These are phyloP conservation scores for Arctia plantaginis DNA, from an alignment of 2,888 invertebrate species.

Conservation along the genomic window DNA sequence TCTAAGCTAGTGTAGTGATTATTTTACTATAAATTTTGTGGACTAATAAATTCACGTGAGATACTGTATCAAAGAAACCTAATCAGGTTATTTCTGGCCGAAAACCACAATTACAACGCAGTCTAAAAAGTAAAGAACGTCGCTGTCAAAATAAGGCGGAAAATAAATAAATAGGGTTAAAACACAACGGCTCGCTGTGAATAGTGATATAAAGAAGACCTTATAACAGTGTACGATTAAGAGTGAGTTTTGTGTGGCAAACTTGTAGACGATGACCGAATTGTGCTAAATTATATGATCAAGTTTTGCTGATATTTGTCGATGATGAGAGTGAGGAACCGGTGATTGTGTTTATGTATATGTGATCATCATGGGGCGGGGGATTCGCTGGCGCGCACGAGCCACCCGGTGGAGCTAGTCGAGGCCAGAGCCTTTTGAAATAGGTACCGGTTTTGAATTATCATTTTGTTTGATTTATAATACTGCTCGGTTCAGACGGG, in stretches of 20 bases:
- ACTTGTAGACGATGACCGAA: constrained; percentile 60
- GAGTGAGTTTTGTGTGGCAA: constrained; percentile 66
- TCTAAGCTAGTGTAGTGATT: constrained; percentile 60
- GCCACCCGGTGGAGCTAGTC: constrained; percentile 77
- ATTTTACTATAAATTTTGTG: constrained; percentile 61
- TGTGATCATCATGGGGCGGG: constrained; percentile 76
- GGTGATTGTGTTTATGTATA: constrained; percentile 54
- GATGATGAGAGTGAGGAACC: constrained; percentile 63
- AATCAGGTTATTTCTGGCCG: constrained; percentile 47
- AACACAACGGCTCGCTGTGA: constrained; percentile 67
- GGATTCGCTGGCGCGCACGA: constrained; percentile 71
- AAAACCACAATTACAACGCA: constrained; percentile 48
- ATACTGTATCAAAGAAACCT: constrained; percentile 36
- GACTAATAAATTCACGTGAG: constrained; percentile 45
- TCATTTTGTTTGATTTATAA: constrained; percentile 85
- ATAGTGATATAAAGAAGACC: constrained; percentile 68
- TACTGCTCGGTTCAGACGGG: constrained; percentile 63
- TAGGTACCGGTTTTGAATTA: constrained; percentile 86
- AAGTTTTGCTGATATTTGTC: constrained; percentile 65
- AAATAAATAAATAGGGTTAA: constrained; percentile 84
- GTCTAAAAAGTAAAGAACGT: constrained; percentile 59
- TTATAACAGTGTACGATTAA: constrained; percentile 59
- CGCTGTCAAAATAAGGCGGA: constrained; percentile 80
- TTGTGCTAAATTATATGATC: constrained; percentile 62
- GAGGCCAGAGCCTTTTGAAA: constrained; percentile 82